phyloP scores from a whole-genome alignment of 2,113 vertebrate species.

The Furnarius figulus region DNA sequence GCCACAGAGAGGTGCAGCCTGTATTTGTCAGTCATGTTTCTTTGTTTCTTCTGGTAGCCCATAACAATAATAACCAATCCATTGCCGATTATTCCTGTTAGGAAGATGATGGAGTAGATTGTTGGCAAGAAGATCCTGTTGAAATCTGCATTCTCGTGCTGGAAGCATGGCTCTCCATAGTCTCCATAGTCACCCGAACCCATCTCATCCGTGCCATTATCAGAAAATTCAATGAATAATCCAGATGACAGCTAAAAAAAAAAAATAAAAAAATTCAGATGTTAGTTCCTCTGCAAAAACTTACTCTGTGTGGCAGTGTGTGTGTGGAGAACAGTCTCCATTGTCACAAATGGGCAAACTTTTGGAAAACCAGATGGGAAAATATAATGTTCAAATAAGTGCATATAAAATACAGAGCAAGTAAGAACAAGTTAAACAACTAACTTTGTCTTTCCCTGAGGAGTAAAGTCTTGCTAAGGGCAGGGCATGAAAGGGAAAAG shows the following conservation, averaged over 20 bases:
- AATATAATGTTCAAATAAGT: neutral
- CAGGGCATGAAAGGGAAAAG: neutral
- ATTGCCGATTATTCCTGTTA: conserved; percentile 92
- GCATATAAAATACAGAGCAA: neutral
- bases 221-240: conserved; percentile 59
- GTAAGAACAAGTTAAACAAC: neutral
- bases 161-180: conserved; percentile 76
- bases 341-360: neutral
- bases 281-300: neutral
- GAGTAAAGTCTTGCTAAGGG: neutral
- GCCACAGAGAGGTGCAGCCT: conserved; percentile 94
- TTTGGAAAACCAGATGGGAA: neutral
- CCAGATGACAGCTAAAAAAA: conserved; percentile 57
- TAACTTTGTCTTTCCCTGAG: neutral
- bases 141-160: conserved; percentile 77
- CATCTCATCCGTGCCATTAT: conserved; percentile 77
- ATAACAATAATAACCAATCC: conserved; percentile 93
- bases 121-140: conserved; percentile 89
- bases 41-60: conserved; percentile 94
- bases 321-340: neutral
- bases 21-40: conserved; percentile 97
- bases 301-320: neutral
- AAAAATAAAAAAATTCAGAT: neutral
- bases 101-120: conserved; percentile 90
- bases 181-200: conserved; percentile 77